Percentiles rank a stretch among this genome's conserved stretches.
These are phyloP conservation scores for Myotis findleyi DNA, from an alignment of 2,797 vertebrate species.

Conservation along the genomic window DNA sequence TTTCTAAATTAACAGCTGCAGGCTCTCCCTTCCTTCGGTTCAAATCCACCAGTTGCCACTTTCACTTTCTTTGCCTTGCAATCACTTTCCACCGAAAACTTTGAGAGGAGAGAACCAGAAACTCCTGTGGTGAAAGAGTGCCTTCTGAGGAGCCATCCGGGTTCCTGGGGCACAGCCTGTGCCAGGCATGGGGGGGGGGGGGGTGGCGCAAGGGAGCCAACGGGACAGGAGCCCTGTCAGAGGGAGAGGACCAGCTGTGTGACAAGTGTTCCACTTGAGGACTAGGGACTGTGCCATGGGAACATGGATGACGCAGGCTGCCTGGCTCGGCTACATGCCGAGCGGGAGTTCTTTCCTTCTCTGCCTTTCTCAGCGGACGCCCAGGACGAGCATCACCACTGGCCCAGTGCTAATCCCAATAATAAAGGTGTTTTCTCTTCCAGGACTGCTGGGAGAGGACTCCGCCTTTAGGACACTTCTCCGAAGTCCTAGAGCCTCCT, in stretches of 20 bases:
- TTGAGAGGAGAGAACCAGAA: not conserved
- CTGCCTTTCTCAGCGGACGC: rapidly evolving
- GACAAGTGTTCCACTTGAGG: rapidly evolving
- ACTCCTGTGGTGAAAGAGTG: not conserved
- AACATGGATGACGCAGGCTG: rapidly evolving
- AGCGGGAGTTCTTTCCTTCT: not conserved
- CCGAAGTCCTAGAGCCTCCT: not conserved
- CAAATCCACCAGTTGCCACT: not conserved
- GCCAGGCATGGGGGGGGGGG: not conserved
- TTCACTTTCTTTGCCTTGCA: not conserved
- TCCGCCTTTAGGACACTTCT: not conserved
- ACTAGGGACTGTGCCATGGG: not conserved
- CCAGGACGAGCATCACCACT: not conserved
- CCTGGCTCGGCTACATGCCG: rapidly evolving
- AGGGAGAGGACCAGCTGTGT: not conserved
- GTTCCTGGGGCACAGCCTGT: rapidly evolving
- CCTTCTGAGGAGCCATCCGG: rapidly evolving
- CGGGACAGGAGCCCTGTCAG: rapidly evolving
- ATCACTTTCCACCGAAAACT: not conserved
- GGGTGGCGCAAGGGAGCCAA: not conserved
- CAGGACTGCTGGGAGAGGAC: not conserved
- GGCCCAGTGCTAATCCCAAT: not conserved
- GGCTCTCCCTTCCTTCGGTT: not conserved
- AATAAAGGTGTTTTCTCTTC: not conserved
- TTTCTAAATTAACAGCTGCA: not conserved